Evolutionary conservation across 2,888 invertebrate genomes (phyloP).

Genomic region (Chrysina gloriosa): DNA sequence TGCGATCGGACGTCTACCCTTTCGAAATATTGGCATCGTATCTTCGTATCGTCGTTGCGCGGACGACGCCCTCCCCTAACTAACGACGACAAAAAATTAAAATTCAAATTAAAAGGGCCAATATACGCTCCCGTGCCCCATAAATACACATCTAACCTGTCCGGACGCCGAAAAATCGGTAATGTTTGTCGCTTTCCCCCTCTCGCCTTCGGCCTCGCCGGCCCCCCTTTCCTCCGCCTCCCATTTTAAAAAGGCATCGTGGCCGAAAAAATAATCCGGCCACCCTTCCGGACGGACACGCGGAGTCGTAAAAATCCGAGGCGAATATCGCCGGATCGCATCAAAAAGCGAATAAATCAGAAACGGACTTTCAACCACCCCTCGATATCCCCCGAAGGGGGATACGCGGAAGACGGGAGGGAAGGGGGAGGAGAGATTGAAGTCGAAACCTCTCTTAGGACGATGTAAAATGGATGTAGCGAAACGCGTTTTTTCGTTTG

Average conservation of each 20-base stretch:
- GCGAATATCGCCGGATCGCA: conserved; percentile 28
- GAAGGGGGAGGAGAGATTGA: too few species aligned
- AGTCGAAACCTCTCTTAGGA: too few species aligned
- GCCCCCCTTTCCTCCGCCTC: conserved; percentile 7
- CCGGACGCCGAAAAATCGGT: conserved; percentile 30
- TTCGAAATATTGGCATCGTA: conserved; percentile 31
- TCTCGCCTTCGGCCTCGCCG: not conserved
- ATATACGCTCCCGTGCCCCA: conserved; percentile 20
- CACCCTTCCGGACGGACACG: not conserved
- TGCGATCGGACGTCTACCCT: too few species aligned
- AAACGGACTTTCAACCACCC: too few species aligned
- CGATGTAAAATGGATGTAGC: too few species aligned
- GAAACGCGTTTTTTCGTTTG: too few species aligned
- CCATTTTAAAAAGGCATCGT: conserved; percentile 14
- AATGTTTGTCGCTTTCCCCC: conserved; percentile 18
- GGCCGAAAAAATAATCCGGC: conserved; percentile 11
- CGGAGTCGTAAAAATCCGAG: conserved; percentile 19
- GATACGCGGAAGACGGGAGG: too few species aligned
- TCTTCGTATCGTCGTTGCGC: conserved; percentile 21
- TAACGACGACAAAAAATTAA: conserved; percentile 33
- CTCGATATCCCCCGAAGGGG: too few species aligned
- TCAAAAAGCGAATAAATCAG: conserved; percentile 33
- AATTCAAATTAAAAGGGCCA: conserved; percentile 36
- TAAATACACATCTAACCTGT: conserved; percentile 37
- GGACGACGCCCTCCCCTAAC: conserved; percentile 1